A percentile compares a stretch with the other conserved stretches of the same genome.
Evolutionary conservation across 2,113 vertebrate species (phyloP).

Genomic region (Trogon melanurus): DNA sequence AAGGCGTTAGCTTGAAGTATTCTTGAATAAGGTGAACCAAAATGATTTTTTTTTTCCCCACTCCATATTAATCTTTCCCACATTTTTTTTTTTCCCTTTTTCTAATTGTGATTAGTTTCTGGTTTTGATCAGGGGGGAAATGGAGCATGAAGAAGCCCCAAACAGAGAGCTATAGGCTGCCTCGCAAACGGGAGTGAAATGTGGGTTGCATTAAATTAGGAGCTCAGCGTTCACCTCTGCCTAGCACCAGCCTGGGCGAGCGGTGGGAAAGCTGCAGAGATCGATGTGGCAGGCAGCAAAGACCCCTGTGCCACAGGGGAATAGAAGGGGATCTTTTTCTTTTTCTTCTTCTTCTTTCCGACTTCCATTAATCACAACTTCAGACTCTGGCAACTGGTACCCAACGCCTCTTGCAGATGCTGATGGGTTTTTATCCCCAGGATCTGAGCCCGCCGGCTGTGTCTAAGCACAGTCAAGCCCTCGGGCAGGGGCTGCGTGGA

Average conservation of each 20-base stretch:
- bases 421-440: background rate
- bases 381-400: background rate
- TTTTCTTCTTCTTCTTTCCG: background rate
- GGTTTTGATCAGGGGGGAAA: constrained; percentile 56
- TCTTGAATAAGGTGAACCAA: background rate
- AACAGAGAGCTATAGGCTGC: background rate
- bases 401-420: fast-evolving
- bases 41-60: background rate
- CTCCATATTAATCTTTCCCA: background rate
- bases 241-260: background rate
- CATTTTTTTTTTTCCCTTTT: background rate
- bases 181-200: background rate
- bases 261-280: background rate
- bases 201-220: background rate
- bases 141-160: constrained; percentile 37
- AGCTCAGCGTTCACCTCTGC: background rate
- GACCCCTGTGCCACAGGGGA: background rate
- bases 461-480: background rate
- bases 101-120: constrained; percentile 35
- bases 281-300: background rate
- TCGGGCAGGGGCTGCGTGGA: fast-evolving
- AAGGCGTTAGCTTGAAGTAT: background rate
- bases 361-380: fast-evolving
- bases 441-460: fast-evolving
- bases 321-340: fast-evolving